These are phyloP conservation scores for Proterorhinus semilunaris DNA, from an alignment of 2,113 vertebrate species.

Conservation along the genomic window DNA sequence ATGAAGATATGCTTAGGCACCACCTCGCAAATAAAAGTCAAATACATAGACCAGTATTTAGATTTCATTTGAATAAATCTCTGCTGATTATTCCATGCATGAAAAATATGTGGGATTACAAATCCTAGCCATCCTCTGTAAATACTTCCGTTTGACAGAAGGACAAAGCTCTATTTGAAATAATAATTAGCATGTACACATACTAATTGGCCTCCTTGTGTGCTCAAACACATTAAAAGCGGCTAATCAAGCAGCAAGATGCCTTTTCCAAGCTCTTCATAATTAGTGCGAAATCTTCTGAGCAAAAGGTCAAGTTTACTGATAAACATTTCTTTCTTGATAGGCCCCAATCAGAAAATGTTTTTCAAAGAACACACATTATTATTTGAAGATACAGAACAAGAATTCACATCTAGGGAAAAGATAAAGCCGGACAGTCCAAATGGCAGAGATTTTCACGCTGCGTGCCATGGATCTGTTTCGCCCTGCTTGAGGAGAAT, in stretches of 20 bases:
- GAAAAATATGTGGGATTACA: background rate
- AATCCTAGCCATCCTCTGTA: background rate
- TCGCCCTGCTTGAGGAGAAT: slow-evolving; percentile 52
- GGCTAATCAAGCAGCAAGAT: slow-evolving; percentile 14
- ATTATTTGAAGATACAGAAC: slow-evolving; percentile 30
- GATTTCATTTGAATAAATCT: background rate
- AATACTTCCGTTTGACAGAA: background rate
- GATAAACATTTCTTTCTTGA: slow-evolving; percentile 1
- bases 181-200: slow-evolving; percentile 21
- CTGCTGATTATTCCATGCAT: background rate
- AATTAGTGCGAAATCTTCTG: slow-evolving; percentile 2
- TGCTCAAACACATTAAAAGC: slow-evolving; percentile 13
- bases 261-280: slow-evolving; percentile 6
- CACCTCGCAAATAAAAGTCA: background rate
- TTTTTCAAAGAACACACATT: slow-evolving; percentile 7
- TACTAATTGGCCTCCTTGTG: slow-evolving; percentile 5
- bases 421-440: slow-evolving; percentile 49
- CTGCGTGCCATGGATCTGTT: slow-evolving; percentile 53
- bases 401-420: slow-evolving; percentile 33
- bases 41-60: background rate
- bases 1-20: background rate
- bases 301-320: slow-evolving; percentile 3
- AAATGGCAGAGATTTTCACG: slow-evolving; percentile 43
- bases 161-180: slow-evolving; percentile 25
- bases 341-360: slow-evolving; percentile 3